Evolutionary conservation across 2,113 vertebrate species (phyloP).

Genomic region (Herpailurus yagouaroundi): DNA sequence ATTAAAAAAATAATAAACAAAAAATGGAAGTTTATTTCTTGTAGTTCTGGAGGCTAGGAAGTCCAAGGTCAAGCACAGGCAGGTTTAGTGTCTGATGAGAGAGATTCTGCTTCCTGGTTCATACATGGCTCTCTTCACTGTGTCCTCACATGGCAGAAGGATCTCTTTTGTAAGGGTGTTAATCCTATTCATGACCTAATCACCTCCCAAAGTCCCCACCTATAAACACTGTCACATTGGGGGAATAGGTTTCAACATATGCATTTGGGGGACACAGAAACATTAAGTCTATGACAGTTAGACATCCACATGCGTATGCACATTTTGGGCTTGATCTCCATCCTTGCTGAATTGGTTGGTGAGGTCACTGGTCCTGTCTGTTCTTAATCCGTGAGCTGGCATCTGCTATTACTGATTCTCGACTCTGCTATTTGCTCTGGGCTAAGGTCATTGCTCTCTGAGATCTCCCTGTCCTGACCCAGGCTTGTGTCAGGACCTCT

Average conservation of each 20-base stretch:
- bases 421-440: background rate
- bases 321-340: background rate
- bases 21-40: background rate
- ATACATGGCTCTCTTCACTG: background rate
- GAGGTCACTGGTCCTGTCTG: background rate
- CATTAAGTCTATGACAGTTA: background rate
- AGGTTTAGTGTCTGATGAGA: background rate
- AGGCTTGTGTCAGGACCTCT: too few relatives aligned
- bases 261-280: background rate
- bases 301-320: rapidly evolving
- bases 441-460: background rate
- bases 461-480: background rate
- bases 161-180: too few relatives aligned
- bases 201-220: background rate
- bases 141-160: background rate
- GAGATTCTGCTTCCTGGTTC: background rate
- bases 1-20: too few relatives aligned
- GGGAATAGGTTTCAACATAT: background rate
- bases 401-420: background rate
- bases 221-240: background rate
- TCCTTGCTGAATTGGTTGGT: background rate
- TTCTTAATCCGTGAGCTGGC: rapidly evolving
- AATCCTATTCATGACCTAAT: background rate
- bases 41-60: background rate
- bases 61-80: background rate